phyloP scores from a whole-genome alignment of 2,888 invertebrate genomes.

The Onchidella celtica region DNA sequence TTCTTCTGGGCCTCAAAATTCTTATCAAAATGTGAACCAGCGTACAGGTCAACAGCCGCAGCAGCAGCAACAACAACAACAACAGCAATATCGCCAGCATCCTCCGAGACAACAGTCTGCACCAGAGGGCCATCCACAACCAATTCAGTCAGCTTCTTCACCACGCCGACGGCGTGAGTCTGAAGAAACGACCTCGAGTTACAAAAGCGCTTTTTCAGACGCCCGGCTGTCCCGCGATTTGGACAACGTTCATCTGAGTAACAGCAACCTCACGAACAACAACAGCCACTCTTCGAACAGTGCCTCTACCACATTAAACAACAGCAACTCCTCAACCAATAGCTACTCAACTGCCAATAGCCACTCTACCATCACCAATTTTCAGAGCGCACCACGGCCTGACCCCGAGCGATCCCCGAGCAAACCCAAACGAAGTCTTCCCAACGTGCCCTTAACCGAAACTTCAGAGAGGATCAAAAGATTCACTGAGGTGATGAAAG shows the following conservation, averaged over 20 bases:
- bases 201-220: constrained; percentile 34
- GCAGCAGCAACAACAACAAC: constrained; percentile 13
- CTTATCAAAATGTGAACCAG: neutral
- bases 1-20: neutral
- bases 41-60: neutral
- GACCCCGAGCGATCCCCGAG: constrained; percentile 30
- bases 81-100: neutral
- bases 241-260: neutral
- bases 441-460: constrained; percentile 61
- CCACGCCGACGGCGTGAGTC: constrained; percentile 25
- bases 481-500: constrained; percentile 67
- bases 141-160: neutral
- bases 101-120: constrained; percentile 3
- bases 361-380: neutral
- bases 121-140: neutral
- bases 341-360: constrained; percentile 1
- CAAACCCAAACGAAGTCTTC: constrained; percentile 63
- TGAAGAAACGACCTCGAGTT: constrained; percentile 39
- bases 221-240: neutral
- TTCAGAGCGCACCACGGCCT: neutral
- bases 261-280: neutral
- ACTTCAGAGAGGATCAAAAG: constrained; percentile 66
- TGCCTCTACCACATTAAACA: neutral
- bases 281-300: neutral
- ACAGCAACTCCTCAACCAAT: neutral